These are phyloP conservation scores for Drosophila virilis DNA, from an alignment of 1,140 invertebrate species.

Conservation along the genomic window DNA sequence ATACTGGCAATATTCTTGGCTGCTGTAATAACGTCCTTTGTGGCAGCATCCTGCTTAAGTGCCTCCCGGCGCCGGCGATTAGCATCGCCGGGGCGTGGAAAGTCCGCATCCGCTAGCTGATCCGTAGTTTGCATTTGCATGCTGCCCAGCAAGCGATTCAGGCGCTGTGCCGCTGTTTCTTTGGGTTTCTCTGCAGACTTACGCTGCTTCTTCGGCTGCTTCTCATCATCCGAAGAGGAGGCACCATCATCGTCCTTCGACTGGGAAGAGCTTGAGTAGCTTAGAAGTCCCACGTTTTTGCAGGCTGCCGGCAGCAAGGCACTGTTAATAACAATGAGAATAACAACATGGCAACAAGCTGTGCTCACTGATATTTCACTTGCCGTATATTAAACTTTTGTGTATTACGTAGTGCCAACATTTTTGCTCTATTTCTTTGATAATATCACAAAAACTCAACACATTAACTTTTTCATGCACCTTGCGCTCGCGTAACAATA, in stretches of 20 bases:
- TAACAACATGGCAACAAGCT: not conserved
- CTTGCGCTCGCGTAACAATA: conserved; percentile 71
- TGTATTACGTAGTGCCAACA: conserved; percentile 52
- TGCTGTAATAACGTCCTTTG: conserved; percentile 85
- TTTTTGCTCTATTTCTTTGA: conserved; percentile 58
- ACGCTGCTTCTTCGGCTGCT: conserved; percentile 46
- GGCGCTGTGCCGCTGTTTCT: conserved; percentile 69
- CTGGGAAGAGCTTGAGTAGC: conserved; percentile 50
- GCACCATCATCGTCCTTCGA: conserved; percentile 66
- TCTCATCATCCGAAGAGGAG: conserved; percentile 72
- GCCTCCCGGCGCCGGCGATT: conserved; percentile 56
- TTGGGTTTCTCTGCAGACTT: conserved; percentile 19
- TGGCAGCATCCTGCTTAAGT: conserved; percentile 55
- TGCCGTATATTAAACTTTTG: conserved; percentile 48
- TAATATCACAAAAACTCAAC: conserved; percentile 42
- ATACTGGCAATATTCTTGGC: conserved; percentile 89
- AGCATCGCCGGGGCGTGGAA: conserved; percentile 71
- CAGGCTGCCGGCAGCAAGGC: conserved; percentile 53
- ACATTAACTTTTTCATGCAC: conserved; percentile 24
- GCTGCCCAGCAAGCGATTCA: conserved; percentile 70
- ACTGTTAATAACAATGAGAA: conserved; percentile 18
- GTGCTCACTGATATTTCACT: not conserved
- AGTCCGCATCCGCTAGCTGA: conserved; percentile 41
- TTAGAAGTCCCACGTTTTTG: conserved; percentile 62
- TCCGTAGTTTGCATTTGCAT: conserved; percentile 75